Base-by-base conservation (phyloP, 2,113 vertebrate species). In the Camelus dromedarius region DNA sequence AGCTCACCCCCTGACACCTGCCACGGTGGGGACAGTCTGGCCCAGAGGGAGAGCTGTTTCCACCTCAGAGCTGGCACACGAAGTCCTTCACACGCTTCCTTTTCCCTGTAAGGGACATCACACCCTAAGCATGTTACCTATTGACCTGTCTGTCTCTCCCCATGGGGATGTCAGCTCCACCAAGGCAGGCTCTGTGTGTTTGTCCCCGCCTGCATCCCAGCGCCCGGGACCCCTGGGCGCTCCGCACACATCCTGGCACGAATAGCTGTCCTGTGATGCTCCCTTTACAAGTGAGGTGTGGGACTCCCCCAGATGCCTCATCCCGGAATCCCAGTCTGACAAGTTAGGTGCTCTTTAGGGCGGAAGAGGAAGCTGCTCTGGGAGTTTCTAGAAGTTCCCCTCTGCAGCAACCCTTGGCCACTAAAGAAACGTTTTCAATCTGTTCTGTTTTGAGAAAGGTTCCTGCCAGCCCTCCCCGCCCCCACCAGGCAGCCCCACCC, bases 311-410 rank as follows among this genome's bases (percentile, higher is more conserved):
- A 5, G 30, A 16, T 7, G n/a, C 46, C 35, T 66, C 15, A 0
- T 15, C 42, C 16, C 11, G 1, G 22, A 62, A 64, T 14, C 6
- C 22, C 22, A 4, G 28, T 93, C 42, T 15, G 42, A 72, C 64
- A 30, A 42, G 14, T 11, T 1, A n/a, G 54, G 42, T 22, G 83
- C 83, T 60, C 22, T 69, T 56, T 30, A 6, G 67, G 52, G 69
- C 6, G 8, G 38, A 46, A 80, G 26, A 76, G 79, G n/a, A 76
- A 60, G 48, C 54, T 32, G 52, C 81, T 46, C 6, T 30, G 32
- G 28, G 66, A n/a, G 80, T 94, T 95, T 96, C 95, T 92, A 75
- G 67, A 95, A 50, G 66, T 76, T 35, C 32, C 54, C 80, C 64
- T 84, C 35, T 42, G 38, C 50, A 70, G 76, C 69, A 66, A 81